Evolutionary conservation across 2,888 invertebrate species (phyloP).

Genomic region (Aphrophora alni): DNA sequence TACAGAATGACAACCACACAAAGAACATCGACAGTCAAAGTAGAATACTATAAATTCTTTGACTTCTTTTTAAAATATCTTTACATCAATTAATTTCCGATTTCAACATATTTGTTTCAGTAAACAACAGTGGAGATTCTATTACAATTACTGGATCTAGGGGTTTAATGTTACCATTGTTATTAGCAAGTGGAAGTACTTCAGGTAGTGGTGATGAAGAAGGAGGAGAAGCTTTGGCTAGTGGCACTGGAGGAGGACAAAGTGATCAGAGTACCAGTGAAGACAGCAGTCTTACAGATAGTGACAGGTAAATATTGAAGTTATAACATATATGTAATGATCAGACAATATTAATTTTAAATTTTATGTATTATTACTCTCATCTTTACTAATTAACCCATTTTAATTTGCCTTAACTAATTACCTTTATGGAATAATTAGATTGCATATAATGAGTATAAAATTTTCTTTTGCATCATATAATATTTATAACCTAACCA

Average conservation of each 20-base stretch:
- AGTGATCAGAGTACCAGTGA: conserved; percentile 75
- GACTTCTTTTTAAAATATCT: too few relatives aligned
- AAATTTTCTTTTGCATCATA: too few relatives aligned
- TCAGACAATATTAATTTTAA: background rate
- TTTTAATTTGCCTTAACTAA: too few relatives aligned
- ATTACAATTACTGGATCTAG: conserved; percentile 4
- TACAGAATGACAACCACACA: too few relatives aligned
- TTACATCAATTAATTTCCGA: background rate
- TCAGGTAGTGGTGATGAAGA: conserved; percentile 25
- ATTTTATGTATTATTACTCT: too few relatives aligned
- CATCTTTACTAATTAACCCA: too few relatives aligned
- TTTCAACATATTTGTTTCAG: background rate
- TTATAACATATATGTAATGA: background rate
- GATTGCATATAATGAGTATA: too few relatives aligned
- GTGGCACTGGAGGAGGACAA: conserved; percentile 48
- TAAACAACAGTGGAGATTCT: background rate
- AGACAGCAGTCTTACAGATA: conserved; percentile 77
- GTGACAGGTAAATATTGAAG: conserved; percentile 61
- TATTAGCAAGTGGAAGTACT: conserved; percentile 20
- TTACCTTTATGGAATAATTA: too few relatives aligned
- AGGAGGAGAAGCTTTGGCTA: conserved; percentile 12
- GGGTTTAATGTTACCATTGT: conserved; percentile 23
- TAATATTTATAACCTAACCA: too few relatives aligned
- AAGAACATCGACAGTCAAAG: too few relatives aligned
- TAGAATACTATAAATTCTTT: too few relatives aligned